Conservation (phyloP, 2,797 vertebrate genomes). For the Telmatherina bonti region DNA sequence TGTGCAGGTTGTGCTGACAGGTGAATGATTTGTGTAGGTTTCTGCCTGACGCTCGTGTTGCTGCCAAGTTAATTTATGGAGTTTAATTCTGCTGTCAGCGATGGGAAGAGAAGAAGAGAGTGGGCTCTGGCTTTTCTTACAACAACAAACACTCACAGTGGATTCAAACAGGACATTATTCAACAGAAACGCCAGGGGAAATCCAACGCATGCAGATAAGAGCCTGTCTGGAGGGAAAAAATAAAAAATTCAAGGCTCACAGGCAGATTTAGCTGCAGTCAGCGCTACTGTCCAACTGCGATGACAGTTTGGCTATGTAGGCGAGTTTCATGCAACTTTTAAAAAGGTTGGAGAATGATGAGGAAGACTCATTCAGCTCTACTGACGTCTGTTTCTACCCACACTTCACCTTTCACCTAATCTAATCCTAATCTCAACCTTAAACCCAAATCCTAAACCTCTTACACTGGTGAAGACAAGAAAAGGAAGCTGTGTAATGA, state of each 20-base stretch:
- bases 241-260: constrained; percentile 1
- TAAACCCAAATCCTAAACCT: constrained; percentile 63
- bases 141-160: constrained; percentile 67
- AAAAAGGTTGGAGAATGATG: constrained; percentile 11
- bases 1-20: constrained; percentile 46
- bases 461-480: constrained; percentile 36
- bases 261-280: constrained; percentile 39
- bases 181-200: constrained; percentile 64
- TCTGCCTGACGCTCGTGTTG: constrained; percentile 34
- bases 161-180: constrained; percentile 71
- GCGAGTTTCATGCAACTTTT: background rate
- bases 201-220: constrained; percentile 63
- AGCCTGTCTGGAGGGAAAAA: constrained; percentile 14
- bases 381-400: background rate
- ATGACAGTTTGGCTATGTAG: background rate
- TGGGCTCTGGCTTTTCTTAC: constrained; percentile 52
- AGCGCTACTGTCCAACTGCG: constrained; percentile 36
- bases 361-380: constrained; percentile 5
- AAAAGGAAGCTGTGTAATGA: constrained; percentile 19
- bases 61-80: constrained; percentile 75
- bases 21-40: constrained; percentile 54
- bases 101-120: constrained; percentile 61
- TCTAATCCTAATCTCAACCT: constrained; percentile 52
- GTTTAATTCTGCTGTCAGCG: constrained; percentile 74
- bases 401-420: constrained; percentile 6